Evolutionary conservation across 1,140 invertebrate species (phyloP), one percentile per base, ranked within the genome.

Genomic region (Heliconius hermathena): DNA sequence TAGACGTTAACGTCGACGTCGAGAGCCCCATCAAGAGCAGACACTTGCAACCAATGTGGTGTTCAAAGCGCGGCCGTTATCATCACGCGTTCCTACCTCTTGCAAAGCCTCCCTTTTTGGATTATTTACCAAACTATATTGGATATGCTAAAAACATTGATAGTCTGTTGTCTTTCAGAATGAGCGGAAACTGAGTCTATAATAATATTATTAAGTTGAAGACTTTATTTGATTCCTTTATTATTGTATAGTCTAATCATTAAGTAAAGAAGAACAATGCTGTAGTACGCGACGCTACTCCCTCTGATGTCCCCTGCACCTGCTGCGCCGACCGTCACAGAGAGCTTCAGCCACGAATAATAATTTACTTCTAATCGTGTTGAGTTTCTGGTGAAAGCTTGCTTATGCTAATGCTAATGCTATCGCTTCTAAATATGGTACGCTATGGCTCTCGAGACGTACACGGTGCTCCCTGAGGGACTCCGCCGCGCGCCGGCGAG

Each of bases 361-460:
- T 29, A 66, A 26, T 13, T 22, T 13, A 66, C 57, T 66, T 26
- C 57, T 22, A 66, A 66, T 66, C 2, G 57, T 66, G 57, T 66
- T 29, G 22, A 66, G 57, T 66, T 66, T 66, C 57, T 66, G 57
- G 57, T 66, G 22, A 66, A 66, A 29, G 57, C 57, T 26, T 26
- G 57, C 22, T 9, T 66, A 66, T 66, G 60, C 60, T 66, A 66
- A 66, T 66, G 60, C 60, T 66, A 66, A 16, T 66, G 60, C 22
- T 29, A 29, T 66, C 5, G 60, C 26, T 18, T 57, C 54, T 57
- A 22, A 57, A 57, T 57, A 57, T 57, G 54, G 54, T 1, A 5
- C 54, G 54, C 26, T 57, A 22, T 26, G 54, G 54, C 54, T 26
- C 57, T 66, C 22, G 57, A 22, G n/a, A 22, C 54, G 54, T 22